Evolutionary conservation across 2,113 vertebrate genomes (phyloP).

Genomic region (Hyla sarda): DNA sequence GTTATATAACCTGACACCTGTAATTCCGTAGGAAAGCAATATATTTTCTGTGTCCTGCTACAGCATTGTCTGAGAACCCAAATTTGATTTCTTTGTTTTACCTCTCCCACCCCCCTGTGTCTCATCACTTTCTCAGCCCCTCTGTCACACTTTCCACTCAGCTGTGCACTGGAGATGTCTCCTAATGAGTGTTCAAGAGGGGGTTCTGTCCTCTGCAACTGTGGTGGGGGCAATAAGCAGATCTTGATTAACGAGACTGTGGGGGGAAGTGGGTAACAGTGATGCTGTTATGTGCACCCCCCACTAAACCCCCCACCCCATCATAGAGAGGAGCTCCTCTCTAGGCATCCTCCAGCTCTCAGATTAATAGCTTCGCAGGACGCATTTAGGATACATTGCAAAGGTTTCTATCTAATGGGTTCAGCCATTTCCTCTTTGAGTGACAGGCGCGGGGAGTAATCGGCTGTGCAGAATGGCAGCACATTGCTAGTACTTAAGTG

Average conservation of each 20-base stretch:
- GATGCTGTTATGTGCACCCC: conserved; percentile 69
- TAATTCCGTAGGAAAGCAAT: neutral
- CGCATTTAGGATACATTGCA: conserved; percentile 85
- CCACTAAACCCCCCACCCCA: neutral
- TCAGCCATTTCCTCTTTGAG: conserved; percentile 89
- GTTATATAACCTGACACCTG: conserved; percentile 19
- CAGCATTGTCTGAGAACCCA: conserved; percentile 44
- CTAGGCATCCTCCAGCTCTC: conserved; percentile 72
- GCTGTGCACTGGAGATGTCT: conserved; percentile 87
- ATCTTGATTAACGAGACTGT: conserved; percentile 86
- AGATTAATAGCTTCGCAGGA: conserved; percentile 89
- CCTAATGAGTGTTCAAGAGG: conserved; percentile 91
- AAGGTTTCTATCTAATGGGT: conserved; percentile 88
- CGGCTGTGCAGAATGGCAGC: conserved; percentile 88
- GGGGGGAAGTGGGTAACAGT: conserved; percentile 73
- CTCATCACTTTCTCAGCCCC: conserved; percentile 64
- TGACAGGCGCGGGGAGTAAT: conserved; percentile 88
- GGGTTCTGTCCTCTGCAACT: conserved; percentile 80
- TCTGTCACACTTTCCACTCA: conserved; percentile 78
- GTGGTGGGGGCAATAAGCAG: conserved; percentile 85
- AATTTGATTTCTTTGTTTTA: conserved; percentile 40
- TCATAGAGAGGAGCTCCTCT: conserved; percentile 49
- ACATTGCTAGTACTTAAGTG: conserved; percentile 89
- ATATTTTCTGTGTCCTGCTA: neutral
- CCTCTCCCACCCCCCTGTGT: conserved; percentile 77